phyloP scores from a whole-genome alignment of 2,888 invertebrate species.

The Dinocampus coccinellae region DNA sequence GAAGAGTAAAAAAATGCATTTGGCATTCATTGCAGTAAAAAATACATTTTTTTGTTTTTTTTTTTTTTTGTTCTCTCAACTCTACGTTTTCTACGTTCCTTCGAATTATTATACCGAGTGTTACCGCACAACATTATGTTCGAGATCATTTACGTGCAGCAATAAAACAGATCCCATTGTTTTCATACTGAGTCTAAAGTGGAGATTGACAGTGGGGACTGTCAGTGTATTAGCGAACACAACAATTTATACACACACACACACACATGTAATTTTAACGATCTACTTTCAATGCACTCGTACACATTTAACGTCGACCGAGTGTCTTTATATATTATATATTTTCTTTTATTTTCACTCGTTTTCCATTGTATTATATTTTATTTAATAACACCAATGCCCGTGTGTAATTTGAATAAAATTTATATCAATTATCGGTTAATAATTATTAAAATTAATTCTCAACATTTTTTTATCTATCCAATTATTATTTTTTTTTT shows the following conservation, averaged over 20 bases:
- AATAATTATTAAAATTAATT: too few relatives aligned
- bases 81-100: neutral
- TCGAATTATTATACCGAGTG: constrained; percentile 30
- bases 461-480: too few relatives aligned
- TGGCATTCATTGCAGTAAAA: neutral
- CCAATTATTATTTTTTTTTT: too few relatives aligned
- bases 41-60: too few relatives aligned
- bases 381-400: too few relatives aligned
- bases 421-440: too few relatives aligned
- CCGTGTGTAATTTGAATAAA: too few relatives aligned
- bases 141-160: constrained; percentile 58
- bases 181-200: constrained; percentile 51
- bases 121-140: constrained; percentile 46
- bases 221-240: constrained; percentile 1
- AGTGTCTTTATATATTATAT: neutral
- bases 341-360: too few relatives aligned
- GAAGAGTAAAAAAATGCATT: constrained; percentile 15
- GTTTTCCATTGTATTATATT: too few relatives aligned
- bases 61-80: too few relatives aligned
- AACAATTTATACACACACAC: neutral
- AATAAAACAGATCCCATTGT: constrained; percentile 62
- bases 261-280: neutral
- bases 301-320: neutral
- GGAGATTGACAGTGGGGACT: constrained; percentile 32
- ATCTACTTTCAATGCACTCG: constrained; percentile 10